A percentile compares a stretch with the other conserved stretches of the same genome.
Evolutionary conservation across 1,140 invertebrate species (phyloP).

Genomic region (Pseudomyrmex sp.): DNA sequence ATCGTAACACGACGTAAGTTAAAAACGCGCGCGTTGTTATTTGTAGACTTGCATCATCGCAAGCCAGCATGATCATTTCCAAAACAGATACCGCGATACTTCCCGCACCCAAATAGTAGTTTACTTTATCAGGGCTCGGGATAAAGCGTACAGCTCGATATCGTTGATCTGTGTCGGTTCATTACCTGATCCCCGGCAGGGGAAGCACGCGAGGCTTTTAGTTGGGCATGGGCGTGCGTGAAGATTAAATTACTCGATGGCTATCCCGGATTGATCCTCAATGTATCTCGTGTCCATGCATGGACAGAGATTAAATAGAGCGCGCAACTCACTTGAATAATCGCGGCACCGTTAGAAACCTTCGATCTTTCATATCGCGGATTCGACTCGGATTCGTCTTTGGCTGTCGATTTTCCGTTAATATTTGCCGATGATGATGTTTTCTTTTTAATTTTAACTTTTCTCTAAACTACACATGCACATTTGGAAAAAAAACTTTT

Average conservation of each 20-base stretch:
- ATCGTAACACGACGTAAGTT: neutral
- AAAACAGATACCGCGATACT: constrained; percentile 18
- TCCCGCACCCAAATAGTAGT: neutral
- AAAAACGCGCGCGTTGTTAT: neutral
- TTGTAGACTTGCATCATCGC: constrained; percentile 17
- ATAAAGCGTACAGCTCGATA: constrained; percentile 74
- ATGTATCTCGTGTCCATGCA: constrained; percentile 62
- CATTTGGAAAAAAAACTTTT: too few relatives aligned
- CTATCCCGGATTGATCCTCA: constrained; percentile 61
- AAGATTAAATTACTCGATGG: constrained; percentile 69
- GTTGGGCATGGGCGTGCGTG: constrained; percentile 43
- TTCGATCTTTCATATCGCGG: neutral
- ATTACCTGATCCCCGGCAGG: constrained; percentile 44
- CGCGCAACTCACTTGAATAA: constrained; percentile 50
- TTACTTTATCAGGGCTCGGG: constrained; percentile 76
- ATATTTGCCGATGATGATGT: neutral
- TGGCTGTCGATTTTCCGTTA: neutral
- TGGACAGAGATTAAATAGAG: constrained; percentile 66
- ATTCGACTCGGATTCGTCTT: neutral
- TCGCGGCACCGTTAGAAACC: neutral
- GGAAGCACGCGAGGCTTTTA: constrained; percentile 59
- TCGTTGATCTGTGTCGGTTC: constrained; percentile 54
- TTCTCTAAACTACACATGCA: constrained; percentile 10
- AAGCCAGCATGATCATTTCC: neutral
- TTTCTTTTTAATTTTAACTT: neutral